Percentiles rank a stretch among this genome's conserved stretches.
phyloP scores from a whole-genome alignment of 1,140 invertebrate species.

The Rhyzopertha dominica region DNA sequence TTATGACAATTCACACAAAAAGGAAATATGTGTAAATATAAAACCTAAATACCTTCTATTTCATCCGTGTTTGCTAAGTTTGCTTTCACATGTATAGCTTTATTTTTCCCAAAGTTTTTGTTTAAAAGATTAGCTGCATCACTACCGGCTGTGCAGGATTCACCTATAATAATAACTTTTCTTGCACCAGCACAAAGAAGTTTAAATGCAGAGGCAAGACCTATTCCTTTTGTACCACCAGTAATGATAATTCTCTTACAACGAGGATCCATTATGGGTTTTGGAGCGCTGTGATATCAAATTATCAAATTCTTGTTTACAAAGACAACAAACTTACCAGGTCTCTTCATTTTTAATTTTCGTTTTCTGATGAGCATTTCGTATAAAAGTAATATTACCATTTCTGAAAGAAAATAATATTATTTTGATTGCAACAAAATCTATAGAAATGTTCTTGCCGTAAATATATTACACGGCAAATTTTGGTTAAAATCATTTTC shows the following conservation, averaged over 20 bases:
- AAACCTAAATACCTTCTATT: conserved; percentile 16
- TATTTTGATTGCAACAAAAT: too few relatives aligned
- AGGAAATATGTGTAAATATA: neutral
- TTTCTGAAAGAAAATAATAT: too few relatives aligned
- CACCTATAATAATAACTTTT: conserved; percentile 32
- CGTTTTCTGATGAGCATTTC: too few relatives aligned
- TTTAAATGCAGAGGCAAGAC: conserved; percentile 32
- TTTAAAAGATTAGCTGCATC: conserved; percentile 33
- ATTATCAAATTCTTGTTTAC: too few relatives aligned
- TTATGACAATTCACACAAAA: neutral
- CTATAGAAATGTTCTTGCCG: too few relatives aligned
- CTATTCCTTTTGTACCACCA: conserved; percentile 34
- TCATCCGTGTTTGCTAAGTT: conserved; percentile 23
- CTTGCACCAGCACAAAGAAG: conserved; percentile 27
- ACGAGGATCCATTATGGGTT: conserved; percentile 18
- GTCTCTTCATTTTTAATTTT: too few relatives aligned
- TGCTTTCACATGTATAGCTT: conserved; percentile 32
- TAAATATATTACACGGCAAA: too few relatives aligned
- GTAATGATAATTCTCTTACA: conserved; percentile 35
- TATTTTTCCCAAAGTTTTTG: conserved; percentile 30
- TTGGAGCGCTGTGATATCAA: too few relatives aligned
- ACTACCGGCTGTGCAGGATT: conserved; percentile 26
- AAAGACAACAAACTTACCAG: too few relatives aligned
- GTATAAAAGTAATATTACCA: too few relatives aligned
- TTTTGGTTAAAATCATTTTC: too few relatives aligned